phyloP scores from a whole-genome alignment of 2,888 invertebrate genomes.

The Isoperla grammatica region DNA sequence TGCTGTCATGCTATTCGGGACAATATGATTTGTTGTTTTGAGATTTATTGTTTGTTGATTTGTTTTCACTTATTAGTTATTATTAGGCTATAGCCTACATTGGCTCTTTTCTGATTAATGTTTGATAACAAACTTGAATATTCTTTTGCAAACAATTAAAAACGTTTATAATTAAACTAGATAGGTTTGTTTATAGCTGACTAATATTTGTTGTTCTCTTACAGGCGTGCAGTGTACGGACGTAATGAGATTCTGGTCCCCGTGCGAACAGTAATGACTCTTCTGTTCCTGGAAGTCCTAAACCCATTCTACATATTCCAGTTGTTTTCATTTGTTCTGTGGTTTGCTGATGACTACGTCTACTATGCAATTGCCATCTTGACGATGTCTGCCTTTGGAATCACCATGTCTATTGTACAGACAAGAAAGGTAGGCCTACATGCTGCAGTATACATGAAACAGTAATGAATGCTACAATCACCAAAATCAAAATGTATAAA shows the following conservation, averaged over 20 bases:
- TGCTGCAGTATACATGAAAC: no score
- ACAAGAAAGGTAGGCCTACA: conserved; percentile 63
- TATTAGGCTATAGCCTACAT: no score
- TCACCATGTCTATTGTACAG: conserved; percentile 76
- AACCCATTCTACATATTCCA: conserved; percentile 97
- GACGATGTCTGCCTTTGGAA: conserved; percentile 75
- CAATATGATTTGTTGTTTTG: no score
- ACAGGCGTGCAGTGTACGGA: conserved; percentile 74
- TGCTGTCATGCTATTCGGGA: no score
- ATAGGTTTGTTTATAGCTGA: no score
- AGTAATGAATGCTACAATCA: background rate
- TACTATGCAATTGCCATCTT: conserved; percentile 86
- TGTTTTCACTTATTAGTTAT: no score
- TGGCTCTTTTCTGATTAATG: no score
- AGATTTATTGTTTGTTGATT: no score
- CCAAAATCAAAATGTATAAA: no score
- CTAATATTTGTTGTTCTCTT: conserved; percentile 29
- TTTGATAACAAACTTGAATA: no score
- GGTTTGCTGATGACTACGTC: conserved; percentile 85
- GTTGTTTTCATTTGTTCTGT: conserved; percentile 81
- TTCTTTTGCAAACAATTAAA: no score
- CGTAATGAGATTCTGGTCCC: conserved; percentile 78
- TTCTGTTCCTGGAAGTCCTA: conserved; percentile 75
- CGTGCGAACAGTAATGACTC: conserved; percentile 62
- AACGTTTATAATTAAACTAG: no score